These are phyloP conservation scores for Buphagus erythrorhynchus DNA, from an alignment of 2,797 vertebrate genomes.

Conservation along the genomic window DNA sequence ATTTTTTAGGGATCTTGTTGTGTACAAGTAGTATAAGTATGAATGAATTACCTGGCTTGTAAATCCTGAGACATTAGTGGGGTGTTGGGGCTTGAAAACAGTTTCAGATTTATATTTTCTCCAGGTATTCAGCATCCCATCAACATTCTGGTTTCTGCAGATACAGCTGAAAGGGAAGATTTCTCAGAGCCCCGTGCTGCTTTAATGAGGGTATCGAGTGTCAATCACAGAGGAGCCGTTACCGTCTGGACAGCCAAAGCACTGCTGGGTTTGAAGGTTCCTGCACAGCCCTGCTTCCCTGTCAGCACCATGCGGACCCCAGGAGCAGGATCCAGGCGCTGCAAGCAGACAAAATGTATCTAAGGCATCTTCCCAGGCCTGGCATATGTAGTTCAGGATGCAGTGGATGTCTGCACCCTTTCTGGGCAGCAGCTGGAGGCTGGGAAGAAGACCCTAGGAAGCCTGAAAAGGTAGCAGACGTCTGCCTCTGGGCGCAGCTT, in stretches of 20 bases:
- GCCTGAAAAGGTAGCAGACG: neutral
- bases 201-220: neutral
- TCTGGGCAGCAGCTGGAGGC: neutral
- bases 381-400: neutral
- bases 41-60: neutral
- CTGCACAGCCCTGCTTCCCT: neutral
- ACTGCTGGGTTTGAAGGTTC: neutral
- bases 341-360: neutral
- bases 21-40: neutral
- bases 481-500: rapidly evolving
- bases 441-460: neutral
- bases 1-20: neutral
- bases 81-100: neutral
- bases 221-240: rapidly evolving
- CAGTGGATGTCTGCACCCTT: neutral
- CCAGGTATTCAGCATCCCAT: neutral
- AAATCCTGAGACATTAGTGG: neutral
- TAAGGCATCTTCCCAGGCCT: neutral
- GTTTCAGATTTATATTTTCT: neutral
- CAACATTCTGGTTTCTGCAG: neutral
- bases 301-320: neutral
- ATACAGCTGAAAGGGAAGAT: neutral
- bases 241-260: neutral
- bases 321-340: neutral
- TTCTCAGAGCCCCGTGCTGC: neutral